Percentiles rank a stretch among this genome's conserved stretches.
Conservation (phyloP, 2,797 vertebrate genomes). For the Myotis myotis region DNA sequence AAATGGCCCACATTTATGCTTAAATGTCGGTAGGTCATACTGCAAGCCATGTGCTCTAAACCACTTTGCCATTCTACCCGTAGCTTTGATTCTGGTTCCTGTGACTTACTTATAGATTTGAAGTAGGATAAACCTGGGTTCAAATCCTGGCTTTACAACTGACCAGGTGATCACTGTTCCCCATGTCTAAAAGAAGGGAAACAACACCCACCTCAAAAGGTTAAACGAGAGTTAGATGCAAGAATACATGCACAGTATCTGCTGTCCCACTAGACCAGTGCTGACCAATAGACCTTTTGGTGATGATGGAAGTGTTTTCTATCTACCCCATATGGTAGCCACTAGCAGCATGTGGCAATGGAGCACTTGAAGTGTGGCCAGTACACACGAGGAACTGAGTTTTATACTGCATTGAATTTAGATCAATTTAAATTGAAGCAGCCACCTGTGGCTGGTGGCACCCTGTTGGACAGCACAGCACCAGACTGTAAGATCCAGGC, state of each 20-base stretch:
- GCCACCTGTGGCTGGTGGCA: too few relatives aligned
- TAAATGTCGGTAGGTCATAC: not conserved
- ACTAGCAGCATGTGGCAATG: not conserved
- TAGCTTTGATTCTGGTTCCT: not conserved
- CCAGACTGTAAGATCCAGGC: not conserved
- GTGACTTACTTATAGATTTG: not conserved
- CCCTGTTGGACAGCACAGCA: not conserved
- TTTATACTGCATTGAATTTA: slow-evolving; percentile 1
- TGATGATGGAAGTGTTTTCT: not conserved
- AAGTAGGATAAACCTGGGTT: not conserved
- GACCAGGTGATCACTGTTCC: not conserved
- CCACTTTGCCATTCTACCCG: not conserved
- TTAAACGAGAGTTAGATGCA: not conserved
- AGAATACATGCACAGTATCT: not conserved
- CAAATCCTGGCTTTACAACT: not conserved
- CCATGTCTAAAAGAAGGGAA: not conserved
- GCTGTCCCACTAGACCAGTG: not conserved
- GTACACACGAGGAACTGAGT: not conserved
- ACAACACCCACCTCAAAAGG: not conserved
- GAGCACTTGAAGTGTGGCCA: not conserved
- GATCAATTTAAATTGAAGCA: not conserved
- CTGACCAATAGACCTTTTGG: not conserved
- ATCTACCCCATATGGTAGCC: not conserved
- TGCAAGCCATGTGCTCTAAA: not conserved
- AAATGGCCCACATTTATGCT: not conserved